Base-by-base conservation (phyloP, 2,888 invertebrate genomes). In the Lacanobia oleracea region DNA sequence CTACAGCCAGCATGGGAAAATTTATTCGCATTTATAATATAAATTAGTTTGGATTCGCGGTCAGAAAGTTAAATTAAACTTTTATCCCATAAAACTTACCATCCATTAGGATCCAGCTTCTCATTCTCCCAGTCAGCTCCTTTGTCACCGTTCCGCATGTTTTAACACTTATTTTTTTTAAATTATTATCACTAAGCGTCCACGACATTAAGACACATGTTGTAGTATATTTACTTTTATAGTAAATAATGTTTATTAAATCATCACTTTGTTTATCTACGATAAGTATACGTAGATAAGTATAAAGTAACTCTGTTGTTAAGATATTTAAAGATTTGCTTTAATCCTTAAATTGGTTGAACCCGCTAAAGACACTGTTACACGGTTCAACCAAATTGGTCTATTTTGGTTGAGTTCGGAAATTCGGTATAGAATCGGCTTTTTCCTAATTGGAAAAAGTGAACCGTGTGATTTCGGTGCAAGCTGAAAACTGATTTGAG, bases 91-190 rank as follows among this genome's bases (percentile, higher is more conserved):
- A 18, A 63, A 67, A 79, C 94, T 93, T 83, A 95, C 95, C 93
- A 93, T 88, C 90, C 92, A 61, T 92, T 91, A 0, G 93, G 91
- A 68, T 93, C 92, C 68, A 95, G 86, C 75, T 92, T 93, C 83
- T 95, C 94, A 77, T 87, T 92, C 87, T 95, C 95, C 87, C 93
- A 92, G 12, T 93, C 94, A 6, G 84, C 51, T 7, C 86, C 73
- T 27, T 88, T 89, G 5, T 88, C 91, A 61, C 79, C 86, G 75
- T 90, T 90, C 82, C 82, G 87, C 91, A 92, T 92, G 82, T 85
- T 83, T 48, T 71, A 57, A 40, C 68, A 82, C 71, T 83, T 81
- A 77, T 79, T 71, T 82, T 71, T 82, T 75, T 75, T 33, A 6
- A 83, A 37, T n/a, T 57, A 57, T 64, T 68, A 69, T 72, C 79